Conservation (phyloP, 2,888 invertebrate species). For the Thereva unica region DNA sequence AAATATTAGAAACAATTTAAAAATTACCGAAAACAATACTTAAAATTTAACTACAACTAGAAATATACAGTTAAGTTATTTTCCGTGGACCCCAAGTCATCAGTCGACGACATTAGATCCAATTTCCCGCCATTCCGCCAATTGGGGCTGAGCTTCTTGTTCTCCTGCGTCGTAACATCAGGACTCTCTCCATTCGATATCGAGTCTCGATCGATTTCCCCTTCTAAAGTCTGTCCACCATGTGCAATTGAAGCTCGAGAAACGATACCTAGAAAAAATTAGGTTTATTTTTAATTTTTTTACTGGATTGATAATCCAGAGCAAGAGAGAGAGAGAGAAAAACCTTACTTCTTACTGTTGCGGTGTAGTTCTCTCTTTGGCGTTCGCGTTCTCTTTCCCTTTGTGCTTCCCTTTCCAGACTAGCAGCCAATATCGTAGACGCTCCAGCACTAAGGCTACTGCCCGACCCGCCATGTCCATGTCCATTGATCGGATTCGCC, state of each 20-base stretch:
- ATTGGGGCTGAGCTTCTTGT: not conserved
- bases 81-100: slow-evolving; percentile 59
- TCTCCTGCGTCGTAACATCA: not conserved
- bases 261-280: slow-evolving; percentile 57
- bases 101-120: slow-evolving; percentile 52
- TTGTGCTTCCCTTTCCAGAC: slow-evolving; percentile 57
- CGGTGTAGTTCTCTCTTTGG: slow-evolving; percentile 59
- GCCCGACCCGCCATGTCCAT: slow-evolving; percentile 59
- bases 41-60: slow-evolving; percentile 48
- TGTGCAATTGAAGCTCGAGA: slow-evolving; percentile 56
- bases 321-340: not conserved
- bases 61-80: slow-evolving; percentile 66
- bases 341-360: slow-evolving; percentile 64
- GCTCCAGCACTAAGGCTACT: slow-evolving; percentile 64
- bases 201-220: slow-evolving; percentile 56
- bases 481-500: slow-evolving; percentile 54
- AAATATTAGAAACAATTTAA: slow-evolving; percentile 28
- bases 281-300: slow-evolving; percentile 5
- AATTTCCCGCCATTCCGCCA: slow-evolving; percentile 48
- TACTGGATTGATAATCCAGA: slow-evolving; percentile 1
- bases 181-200: slow-evolving; percentile 47
- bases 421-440: slow-evolving; percentile 65
- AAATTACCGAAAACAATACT: slow-evolving; percentile 17
- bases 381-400: slow-evolving; percentile 56
- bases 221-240: slow-evolving; percentile 57